Evolutionary conservation across 1,140 invertebrate genomes (phyloP).

Genomic region (Phortica variegata): DNA sequence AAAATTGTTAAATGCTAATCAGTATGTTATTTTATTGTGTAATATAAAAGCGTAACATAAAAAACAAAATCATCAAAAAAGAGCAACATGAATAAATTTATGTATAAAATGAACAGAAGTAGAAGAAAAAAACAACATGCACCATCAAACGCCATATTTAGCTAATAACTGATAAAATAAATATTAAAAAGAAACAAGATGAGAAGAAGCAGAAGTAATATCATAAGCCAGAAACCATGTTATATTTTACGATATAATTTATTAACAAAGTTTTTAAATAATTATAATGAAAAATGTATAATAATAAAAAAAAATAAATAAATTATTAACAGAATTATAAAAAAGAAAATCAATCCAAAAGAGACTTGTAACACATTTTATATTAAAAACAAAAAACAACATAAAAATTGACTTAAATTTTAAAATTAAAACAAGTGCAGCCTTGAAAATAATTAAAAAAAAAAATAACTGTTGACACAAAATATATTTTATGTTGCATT

Average conservation of each 20-base stretch:
- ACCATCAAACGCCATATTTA: no score
- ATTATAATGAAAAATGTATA: neutral
- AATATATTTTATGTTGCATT: slow-evolving; percentile 29
- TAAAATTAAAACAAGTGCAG: slow-evolving; percentile 11
- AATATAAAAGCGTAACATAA: no score
- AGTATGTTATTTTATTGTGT: no score
- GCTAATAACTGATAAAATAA: no score
- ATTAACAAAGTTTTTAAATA: neutral
- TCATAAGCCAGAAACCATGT: no score
- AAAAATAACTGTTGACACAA: slow-evolving; percentile 16
- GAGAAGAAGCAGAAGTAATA: no score
- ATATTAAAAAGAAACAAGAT: no score
- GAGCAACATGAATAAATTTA: no score
- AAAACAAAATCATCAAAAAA: no score
- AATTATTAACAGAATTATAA: slow-evolving; percentile 8
- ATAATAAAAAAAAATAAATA: slow-evolving; percentile 12
- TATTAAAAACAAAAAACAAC: slow-evolving; percentile 13
- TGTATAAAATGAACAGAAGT: no score
- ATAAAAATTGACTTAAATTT: slow-evolving; percentile 3
- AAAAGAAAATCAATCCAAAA: slow-evolving; percentile 9
- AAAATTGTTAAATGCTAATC: slow-evolving; percentile 50
- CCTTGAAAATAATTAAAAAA: slow-evolving; percentile 17
- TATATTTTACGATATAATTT: no score
- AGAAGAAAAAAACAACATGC: no score
- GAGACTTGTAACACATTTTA: neutral